Conservation (phyloP, 2,113 vertebrate species). For the Mustelus asterias region DNA sequence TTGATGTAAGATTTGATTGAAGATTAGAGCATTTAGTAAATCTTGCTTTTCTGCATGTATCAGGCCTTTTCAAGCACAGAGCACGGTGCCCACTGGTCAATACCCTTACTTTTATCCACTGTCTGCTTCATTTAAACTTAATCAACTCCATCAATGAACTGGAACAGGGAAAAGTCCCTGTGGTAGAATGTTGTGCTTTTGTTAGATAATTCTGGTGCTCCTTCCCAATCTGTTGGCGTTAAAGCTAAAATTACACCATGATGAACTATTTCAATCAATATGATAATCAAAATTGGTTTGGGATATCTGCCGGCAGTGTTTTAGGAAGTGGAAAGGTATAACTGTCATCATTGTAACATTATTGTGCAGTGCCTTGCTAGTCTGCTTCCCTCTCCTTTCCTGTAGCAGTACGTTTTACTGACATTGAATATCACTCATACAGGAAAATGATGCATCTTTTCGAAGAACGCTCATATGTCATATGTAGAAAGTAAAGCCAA, state of each 20-base stretch:
- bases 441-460: conserved; percentile 78
- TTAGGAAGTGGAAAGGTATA: conserved; percentile 47
- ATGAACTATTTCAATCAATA: conserved; percentile 99
- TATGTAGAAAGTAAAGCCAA: conserved; percentile 66
- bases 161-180: conserved; percentile 90
- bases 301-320: conserved; percentile 65
- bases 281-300: conserved; percentile 91
- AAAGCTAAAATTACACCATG: conserved; percentile 89
- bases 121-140: conserved; percentile 99
- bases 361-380: conserved; percentile 50
- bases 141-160: conserved; percentile 99
- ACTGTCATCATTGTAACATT: conserved; percentile 57
- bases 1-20: conserved; percentile 99
- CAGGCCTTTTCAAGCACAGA: conserved; percentile 82
- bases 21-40: conserved; percentile 99
- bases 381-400: conserved; percentile 48
- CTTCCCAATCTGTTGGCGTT: conserved; percentile 73
- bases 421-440: conserved; percentile 72
- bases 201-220: conserved; percentile 89
- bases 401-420: conserved; percentile 60
- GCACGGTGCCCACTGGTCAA: conserved; percentile 82
- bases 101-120: conserved; percentile 98
- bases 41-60: conserved; percentile 95
- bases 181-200: conserved; percentile 92
- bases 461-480: conserved; percentile 68